Evolutionary conservation across 2,113 vertebrate species (phyloP), one percentile per base, ranked within the genome.

Genomic region (Anguilla rostrata): DNA sequence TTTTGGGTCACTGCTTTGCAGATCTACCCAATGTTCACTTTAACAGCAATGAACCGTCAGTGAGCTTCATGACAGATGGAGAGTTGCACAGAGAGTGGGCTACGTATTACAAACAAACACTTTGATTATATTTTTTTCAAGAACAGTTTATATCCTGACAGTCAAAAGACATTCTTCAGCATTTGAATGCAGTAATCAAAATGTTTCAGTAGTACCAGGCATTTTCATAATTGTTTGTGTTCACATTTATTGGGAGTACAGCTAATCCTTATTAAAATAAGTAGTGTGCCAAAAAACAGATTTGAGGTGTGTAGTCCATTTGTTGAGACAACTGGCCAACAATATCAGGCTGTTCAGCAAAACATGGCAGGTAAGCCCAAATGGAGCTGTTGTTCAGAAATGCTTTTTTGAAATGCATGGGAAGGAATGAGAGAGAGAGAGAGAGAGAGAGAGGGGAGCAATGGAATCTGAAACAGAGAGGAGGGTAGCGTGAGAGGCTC

Each of bases 401-500:
- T 66, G 60, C 84, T 39, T 11, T 85, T 75, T 85, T 85, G 75
- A 85, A 85, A 85, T 85, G 84, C 84, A 85, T 9, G 26, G 84
- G 34, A 60, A 56, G 75, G 41, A 57, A 80, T 81, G 18, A 26
- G 78, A 22, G 11, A 4, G 29, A 66, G 71, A 15, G 18, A 26
- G 78, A 22, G 11, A 4, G 29, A 66, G 71, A 15, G 22, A 75
- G 75, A 26, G 78, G 84, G 46, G 39, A 71, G 49, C 40, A 29
- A 75, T 84, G 41, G 43, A 75, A 75, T 75, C 71, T 29, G n/a
- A 75, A n/a, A 34, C 71, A 34, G 71, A n/a, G n/a, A 71, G 63
- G 20, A 8, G 71, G 71, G 34, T 34, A 75, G 71, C 63, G 41
- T 34, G 91, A 93, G 20, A 75, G 12, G 18, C 56, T 92, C 90